phyloP scores from a whole-genome alignment of 1,140 invertebrate species.

The Micrasema longulum region DNA sequence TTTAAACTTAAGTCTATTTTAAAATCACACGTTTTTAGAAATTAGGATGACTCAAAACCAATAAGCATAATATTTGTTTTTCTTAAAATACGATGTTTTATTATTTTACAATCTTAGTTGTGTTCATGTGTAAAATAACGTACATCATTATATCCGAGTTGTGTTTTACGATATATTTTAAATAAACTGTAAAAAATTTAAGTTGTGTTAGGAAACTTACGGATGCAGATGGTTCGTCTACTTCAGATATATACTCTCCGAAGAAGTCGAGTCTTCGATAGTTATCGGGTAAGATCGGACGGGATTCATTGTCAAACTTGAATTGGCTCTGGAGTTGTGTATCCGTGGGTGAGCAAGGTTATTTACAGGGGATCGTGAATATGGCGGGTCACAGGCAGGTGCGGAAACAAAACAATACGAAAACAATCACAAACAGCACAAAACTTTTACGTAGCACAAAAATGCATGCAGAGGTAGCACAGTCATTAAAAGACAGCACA shows the following conservation, averaged over 20 bases:
- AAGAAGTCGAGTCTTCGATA: slow-evolving; percentile 70
- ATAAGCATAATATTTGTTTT: too few species aligned
- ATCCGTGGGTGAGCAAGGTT: too few species aligned
- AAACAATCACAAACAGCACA: slow-evolving; percentile 37
- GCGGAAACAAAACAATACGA: slow-evolving; percentile 44
- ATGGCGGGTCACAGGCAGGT: slow-evolving; percentile 24
- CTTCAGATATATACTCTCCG: slow-evolving; percentile 60
- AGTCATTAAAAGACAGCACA: not conserved
- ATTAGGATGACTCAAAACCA: too few species aligned
- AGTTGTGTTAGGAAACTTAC: slow-evolving; percentile 23
- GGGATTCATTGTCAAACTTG: slow-evolving; percentile 82
- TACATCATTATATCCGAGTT: too few species aligned
- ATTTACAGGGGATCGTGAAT: slow-evolving; percentile 12
- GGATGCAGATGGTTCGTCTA: slow-evolving; percentile 61
- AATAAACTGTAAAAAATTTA: too few species aligned
- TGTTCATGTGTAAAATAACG: too few species aligned
- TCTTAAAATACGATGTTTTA: too few species aligned
- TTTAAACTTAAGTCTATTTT: too few species aligned
- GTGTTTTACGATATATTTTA: too few species aligned
- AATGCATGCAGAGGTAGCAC: not conserved
- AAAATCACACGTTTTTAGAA: too few species aligned
- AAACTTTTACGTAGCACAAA: too few species aligned
- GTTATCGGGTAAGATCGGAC: slow-evolving; percentile 72
- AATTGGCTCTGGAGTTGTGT: slow-evolving; percentile 89
- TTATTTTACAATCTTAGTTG: too few species aligned